Base-by-base conservation (phyloP, 1,140 invertebrate genomes). In the Battus philenor region DNA sequence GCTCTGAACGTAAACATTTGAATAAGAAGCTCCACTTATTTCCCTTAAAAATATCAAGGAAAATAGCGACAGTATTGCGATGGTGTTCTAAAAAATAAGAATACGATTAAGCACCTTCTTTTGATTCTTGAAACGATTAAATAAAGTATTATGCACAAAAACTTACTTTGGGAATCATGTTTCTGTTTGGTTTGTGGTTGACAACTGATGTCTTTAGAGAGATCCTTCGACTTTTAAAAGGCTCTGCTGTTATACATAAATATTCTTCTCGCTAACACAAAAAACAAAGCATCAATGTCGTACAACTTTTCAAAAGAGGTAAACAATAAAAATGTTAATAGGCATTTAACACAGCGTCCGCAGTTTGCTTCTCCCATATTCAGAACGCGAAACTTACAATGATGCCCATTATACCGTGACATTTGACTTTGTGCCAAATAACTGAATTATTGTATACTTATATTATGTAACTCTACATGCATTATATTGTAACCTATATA, bases 271-370 rank as follows among this genome's bases (percentile, higher is more conserved):
- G 59, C 73, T 71, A 79, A 79, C 67, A 82, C 75, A n/a, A 76
- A 73, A 81, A 78, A 82, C 78, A 77, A 82, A 85, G 62, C 60
- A 75, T 69, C 81, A 84, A 82, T 85, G 81, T 81, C 81, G 72
- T 64, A 65, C 56, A 74, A 61, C 62, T 63, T 54, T 54, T 74
- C 75, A 81, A 80, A 73, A 78, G 74, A 44, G 55, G 61, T 53
- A 17, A 67, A 85, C 76, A 85, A 85, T 82, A 68, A 77, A 79
- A 67, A 85, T 85, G 80, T 49, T 68, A 82, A 85, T 85, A 53
- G 59, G 56, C 54, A 71, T 81, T 77, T 75, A 67, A 68, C 63
- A 55, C 71, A 52, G 52, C 48, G 47, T 59, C 44, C 36, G 44
- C 52, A 46, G 62, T 60, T 59, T 71, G 58, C 49, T 47, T 59